These are phyloP conservation scores for Suricata suricatta DNA, from an alignment of 2,113 vertebrate species.

Conservation along the genomic window DNA sequence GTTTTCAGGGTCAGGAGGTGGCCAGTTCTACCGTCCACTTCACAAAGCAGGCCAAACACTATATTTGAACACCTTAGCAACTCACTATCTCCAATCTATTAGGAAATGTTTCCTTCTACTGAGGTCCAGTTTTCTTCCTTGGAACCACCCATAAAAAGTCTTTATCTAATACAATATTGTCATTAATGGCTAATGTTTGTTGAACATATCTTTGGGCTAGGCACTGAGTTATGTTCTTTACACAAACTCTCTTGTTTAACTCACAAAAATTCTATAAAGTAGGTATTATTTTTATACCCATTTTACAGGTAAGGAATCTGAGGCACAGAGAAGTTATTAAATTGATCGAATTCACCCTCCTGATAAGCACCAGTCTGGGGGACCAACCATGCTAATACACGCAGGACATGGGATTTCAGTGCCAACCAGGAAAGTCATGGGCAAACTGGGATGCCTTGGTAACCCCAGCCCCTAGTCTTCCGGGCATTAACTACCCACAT, in stretches of 20 bases:
- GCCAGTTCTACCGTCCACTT: neutral
- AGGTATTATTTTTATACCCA: neutral
- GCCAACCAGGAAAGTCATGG: neutral
- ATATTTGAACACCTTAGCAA: neutral
- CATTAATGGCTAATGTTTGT: neutral
- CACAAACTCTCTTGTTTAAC: neutral
- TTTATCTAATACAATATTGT: neutral
- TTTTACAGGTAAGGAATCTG: neutral
- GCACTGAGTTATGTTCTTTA: neutral
- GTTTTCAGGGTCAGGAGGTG: neutral
- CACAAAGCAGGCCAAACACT: neutral
- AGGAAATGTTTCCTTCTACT: neutral
- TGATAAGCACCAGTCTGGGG: neutral
- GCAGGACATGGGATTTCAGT: neutral
- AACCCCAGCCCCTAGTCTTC: neutral
- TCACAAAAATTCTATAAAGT: neutral
- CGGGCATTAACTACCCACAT: neutral
- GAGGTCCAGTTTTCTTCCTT: neutral
- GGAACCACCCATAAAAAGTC: neutral
- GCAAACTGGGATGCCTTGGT: neutral
- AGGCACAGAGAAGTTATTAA: neutral
- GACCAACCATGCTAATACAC: too few species aligned
- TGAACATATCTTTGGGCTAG: neutral
- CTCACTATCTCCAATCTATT: neutral
- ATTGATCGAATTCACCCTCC: neutral